Percentiles rank a stretch among this genome's conserved stretches.
Evolutionary conservation across 1,140 invertebrate species (phyloP).

Genomic region (Trichoplusia ni): DNA sequence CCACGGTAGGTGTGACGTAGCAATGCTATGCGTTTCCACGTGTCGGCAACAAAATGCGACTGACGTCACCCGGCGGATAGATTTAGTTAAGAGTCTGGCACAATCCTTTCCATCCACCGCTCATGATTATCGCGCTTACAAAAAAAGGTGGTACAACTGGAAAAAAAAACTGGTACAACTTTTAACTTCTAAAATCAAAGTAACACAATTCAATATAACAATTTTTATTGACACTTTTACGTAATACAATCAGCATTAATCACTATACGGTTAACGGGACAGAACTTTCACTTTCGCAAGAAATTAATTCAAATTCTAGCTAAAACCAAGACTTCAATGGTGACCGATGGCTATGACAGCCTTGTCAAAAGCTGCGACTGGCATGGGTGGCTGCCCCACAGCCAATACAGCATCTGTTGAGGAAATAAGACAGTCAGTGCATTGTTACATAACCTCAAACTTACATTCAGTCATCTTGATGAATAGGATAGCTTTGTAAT

Average conservation of each 20-base stretch:
- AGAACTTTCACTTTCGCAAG: slow-evolving; percentile 3
- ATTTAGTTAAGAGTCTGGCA: no score
- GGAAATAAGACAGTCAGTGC: slow-evolving; percentile 7
- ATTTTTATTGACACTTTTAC: slow-evolving; percentile 37
- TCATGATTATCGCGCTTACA: no score
- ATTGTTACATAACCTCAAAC: no score
- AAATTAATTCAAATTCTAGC: not conserved
- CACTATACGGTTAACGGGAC: not conserved
- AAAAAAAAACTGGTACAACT: no score
- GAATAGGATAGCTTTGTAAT: no score
- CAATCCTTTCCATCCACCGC: no score
- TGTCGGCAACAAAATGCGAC: no score
- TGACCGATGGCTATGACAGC: slow-evolving; percentile 46
- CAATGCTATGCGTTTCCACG: no score
- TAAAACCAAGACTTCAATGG: slow-evolving; percentile 14
- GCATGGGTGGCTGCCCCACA: slow-evolving; percentile 49
- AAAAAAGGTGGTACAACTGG: no score
- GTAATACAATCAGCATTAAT: not conserved
- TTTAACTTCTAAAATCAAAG: not conserved
- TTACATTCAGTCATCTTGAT: no score
- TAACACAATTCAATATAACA: slow-evolving; percentile 6
- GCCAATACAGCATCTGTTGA: slow-evolving; percentile 55
- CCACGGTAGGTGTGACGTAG: no score
- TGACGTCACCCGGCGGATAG: no score
- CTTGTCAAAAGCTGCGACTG: slow-evolving; percentile 50